phyloP scores from a whole-genome alignment of 23 tunicate species.

The Oikopleura albicans region DNA sequence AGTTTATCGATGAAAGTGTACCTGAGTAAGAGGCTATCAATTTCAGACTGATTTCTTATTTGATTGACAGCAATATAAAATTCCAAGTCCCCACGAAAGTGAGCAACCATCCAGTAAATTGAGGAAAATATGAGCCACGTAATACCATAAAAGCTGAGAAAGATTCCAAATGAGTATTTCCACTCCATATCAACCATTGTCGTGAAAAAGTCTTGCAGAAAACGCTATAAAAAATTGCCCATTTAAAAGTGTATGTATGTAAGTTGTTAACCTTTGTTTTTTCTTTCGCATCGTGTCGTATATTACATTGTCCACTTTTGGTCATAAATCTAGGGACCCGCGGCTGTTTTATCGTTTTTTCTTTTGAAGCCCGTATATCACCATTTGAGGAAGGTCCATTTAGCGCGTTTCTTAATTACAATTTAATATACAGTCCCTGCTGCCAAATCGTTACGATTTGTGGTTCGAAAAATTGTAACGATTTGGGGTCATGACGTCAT shows the following conservation, averaged over 20 bases:
- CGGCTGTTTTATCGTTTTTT: not conserved
- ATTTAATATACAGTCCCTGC: too few species aligned
- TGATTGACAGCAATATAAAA: constrained; percentile 5
- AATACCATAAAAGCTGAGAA: not conserved
- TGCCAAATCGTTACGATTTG: too few species aligned
- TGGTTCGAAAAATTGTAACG: too few species aligned
- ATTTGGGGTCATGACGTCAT: too few species aligned
- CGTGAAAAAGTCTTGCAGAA: constrained; percentile 10
- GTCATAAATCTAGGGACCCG: constrained; percentile 46
- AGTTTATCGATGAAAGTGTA: too few species aligned
- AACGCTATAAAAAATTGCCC: too few species aligned
- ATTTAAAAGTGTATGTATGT: too few species aligned
- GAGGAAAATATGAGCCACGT: not conserved
- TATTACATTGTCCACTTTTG: constrained; percentile 81
- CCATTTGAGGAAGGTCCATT: not conserved
- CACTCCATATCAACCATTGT: not conserved
- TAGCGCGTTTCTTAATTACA: not conserved
- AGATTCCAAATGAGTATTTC: constrained; percentile 1
- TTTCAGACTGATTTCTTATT: too few species aligned
- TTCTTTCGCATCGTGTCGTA: constrained; percentile 36
- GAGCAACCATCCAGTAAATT: not conserved
- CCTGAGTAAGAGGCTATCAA: too few species aligned
- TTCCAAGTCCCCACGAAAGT: not conserved
- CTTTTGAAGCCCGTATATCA: too few species aligned
- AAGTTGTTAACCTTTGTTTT: too few species aligned